A percentile compares a stretch with the other conserved stretches of the same genome.
Evolutionary conservation across 2,888 invertebrate genomes (phyloP).

Genomic region (Ectobius pallidus): DNA sequence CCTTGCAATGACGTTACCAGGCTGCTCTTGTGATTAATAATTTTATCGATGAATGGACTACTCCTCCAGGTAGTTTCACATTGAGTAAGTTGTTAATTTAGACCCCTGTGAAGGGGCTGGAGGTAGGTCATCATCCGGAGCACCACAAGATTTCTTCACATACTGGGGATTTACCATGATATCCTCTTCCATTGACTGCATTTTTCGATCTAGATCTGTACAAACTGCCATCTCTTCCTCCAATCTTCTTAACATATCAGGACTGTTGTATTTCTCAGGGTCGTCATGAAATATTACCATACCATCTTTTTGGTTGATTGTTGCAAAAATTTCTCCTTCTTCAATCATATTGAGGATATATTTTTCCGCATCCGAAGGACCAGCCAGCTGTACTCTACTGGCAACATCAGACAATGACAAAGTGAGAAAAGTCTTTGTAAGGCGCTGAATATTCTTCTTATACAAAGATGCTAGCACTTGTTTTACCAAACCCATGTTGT

Average conservation of each 20-base stretch:
- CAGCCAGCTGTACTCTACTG: conserved; percentile 82
- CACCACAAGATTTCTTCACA: conserved; percentile 62
- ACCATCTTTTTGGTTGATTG: conserved; percentile 96
- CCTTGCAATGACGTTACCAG: not conserved
- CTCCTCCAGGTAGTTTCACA: conserved; percentile 26
- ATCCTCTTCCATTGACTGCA: conserved; percentile 93
- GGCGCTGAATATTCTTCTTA: conserved; percentile 94
- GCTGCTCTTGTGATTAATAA: no score
- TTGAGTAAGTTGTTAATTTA: conserved; percentile 43
- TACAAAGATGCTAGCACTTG: conserved; percentile 88
- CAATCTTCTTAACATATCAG: conserved; percentile 82
- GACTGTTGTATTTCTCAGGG: conserved; percentile 93
- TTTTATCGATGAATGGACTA: not conserved
- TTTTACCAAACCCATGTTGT: conserved; percentile 63
- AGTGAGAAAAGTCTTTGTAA: conserved; percentile 94
- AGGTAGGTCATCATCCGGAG: conserved; percentile 47
- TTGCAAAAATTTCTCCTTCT: conserved; percentile 95
- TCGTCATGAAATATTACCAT: conserved; percentile 97
- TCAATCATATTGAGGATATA: conserved; percentile 97
- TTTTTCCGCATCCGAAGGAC: conserved; percentile 87
- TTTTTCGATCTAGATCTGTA: conserved; percentile 86
- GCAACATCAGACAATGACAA: conserved; percentile 89
- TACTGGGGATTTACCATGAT: conserved; percentile 89
- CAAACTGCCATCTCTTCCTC: conserved; percentile 84
- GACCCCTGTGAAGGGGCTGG: conserved; percentile 43